A percentile compares a stretch with the other conserved stretches of the same genome.
Evolutionary conservation across 2,113 vertebrate genomes (phyloP).

Genomic region (Penelope pileata): DNA sequence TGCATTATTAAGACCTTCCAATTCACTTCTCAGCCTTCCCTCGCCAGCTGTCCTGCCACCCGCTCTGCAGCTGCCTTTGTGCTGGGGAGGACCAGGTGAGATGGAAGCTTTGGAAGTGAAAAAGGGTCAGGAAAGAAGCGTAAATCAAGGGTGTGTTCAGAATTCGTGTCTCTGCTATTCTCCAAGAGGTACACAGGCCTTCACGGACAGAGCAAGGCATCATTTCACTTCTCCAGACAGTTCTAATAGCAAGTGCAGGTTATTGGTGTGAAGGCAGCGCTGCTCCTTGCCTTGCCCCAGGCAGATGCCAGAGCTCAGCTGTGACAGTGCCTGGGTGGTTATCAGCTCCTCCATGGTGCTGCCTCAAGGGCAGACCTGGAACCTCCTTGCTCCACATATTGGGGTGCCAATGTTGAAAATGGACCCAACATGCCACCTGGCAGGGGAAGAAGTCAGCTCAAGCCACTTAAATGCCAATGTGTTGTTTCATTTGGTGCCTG

Average conservation of each 20-base stretch:
- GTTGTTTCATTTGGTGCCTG: neutral
- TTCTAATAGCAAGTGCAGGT: neutral
- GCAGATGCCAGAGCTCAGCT: neutral
- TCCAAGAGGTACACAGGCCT: neutral
- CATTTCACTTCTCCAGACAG: neutral
- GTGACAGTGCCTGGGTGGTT: neutral
- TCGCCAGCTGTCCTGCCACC: neutral
- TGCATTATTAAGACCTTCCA: neutral
- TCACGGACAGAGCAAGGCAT: neutral
- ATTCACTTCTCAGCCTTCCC: neutral
- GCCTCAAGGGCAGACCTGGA: neutral
- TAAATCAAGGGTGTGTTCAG: rapidly evolving
- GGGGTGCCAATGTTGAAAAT: neutral
- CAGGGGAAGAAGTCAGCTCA: neutral
- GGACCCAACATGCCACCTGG: neutral
- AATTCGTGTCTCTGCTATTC: neutral
- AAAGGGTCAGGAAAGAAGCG: neutral
- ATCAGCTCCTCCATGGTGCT: too few species aligned
- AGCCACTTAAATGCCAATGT: neutral
- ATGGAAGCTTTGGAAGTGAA: neutral
- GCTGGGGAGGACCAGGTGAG: neutral
- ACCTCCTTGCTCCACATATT: neutral
- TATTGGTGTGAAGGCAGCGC: neutral
- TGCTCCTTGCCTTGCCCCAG: neutral
- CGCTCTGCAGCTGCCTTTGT: neutral